Evolutionary conservation across 2,888 invertebrate species (phyloP).

Genomic region (Arrhopalites spinosus): DNA sequence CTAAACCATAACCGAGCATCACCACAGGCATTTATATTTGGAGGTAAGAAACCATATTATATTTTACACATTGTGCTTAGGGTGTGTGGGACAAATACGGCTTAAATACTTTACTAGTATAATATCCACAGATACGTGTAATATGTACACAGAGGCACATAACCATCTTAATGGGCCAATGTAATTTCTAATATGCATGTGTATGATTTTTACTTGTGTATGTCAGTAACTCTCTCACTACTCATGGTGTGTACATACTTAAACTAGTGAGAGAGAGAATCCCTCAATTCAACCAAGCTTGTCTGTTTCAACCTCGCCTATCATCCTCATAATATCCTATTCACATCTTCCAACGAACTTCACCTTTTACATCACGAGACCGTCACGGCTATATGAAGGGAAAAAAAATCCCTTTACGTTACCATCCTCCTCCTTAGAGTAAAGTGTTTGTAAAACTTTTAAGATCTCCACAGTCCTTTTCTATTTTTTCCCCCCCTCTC

Average conservation of each 20-base stretch:
- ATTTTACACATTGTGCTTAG: not conserved
- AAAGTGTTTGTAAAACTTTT: slow-evolving; percentile 12
- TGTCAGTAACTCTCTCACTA: too few relatives aligned
- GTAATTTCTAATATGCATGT: too few relatives aligned
- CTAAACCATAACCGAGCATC: slow-evolving; percentile 36
- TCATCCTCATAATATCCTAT: slow-evolving; percentile 31
- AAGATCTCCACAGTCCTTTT: too few relatives aligned
- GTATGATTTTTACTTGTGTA: too few relatives aligned
- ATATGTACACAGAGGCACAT: not conserved
- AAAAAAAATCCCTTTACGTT: not conserved
- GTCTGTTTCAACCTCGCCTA: slow-evolving; percentile 43
- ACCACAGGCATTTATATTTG: slow-evolving; percentile 37
- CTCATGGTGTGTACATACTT: too few relatives aligned
- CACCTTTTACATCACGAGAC: slow-evolving; percentile 32
- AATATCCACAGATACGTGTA: not conserved
- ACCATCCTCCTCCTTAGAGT: not conserved
- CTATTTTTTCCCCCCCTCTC: too few relatives aligned
- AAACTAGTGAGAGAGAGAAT: slow-evolving; percentile 16
- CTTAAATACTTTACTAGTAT: not conserved
- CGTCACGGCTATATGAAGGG: slow-evolving; percentile 17
- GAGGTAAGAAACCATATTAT: slow-evolving; percentile 24
- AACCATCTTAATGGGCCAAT: not conserved
- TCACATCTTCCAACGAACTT: slow-evolving; percentile 22
- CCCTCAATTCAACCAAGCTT: slow-evolving; percentile 41
- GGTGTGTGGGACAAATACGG: slow-evolving; percentile 6